Evolutionary conservation across 2,797 vertebrate species (phyloP), one percentile per base, ranked within the genome.

Genomic region (Myripristis jacobus): DNA sequence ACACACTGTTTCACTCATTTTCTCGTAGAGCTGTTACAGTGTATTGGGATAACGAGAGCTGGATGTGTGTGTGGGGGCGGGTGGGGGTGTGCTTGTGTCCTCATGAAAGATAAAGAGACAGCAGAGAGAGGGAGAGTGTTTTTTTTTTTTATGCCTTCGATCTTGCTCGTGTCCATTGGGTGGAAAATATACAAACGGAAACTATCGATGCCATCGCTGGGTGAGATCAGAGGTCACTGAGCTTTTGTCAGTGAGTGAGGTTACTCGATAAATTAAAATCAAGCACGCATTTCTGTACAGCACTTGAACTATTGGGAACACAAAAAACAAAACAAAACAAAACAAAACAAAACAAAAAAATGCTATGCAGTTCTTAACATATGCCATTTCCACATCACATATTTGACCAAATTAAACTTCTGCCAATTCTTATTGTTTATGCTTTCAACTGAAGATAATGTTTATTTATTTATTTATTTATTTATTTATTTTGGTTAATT

Each of bases 1-100:
- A 24, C 48, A 51, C 31, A 22, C 54, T 18, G n/a, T n/a, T 4
- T 5, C 25, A 61, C 7, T 27, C 43, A 58, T 51, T 80, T 79
- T 72, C 36, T 73, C 75, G 78, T 22, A 64, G 56, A 57, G 68
- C 60, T 75, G 51, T 68, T 78, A 78, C 74, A 25, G 6, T 43
- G 70, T 70, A 67, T 85, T 66, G 69, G 71, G 81, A 75, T 85
- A 91, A 88, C 75, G 77, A 85, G 67, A 70, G 57, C 52, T 8
- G 55, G 51, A 22, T 41, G 38, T 9, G 2, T 53, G 29, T 22
- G 60, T 44, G 62, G 31, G 75, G 16, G 68, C 9, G 51, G 19
- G 50, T 34, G 50, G n/a, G 25, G 36, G 31, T 16, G 77, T 66
- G 71, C 82, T 74, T 75, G 80, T 69, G 73, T 84, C 71, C 63